phyloP scores from a whole-genome alignment of 2,113 vertebrate species.

The Octodon degus region DNA sequence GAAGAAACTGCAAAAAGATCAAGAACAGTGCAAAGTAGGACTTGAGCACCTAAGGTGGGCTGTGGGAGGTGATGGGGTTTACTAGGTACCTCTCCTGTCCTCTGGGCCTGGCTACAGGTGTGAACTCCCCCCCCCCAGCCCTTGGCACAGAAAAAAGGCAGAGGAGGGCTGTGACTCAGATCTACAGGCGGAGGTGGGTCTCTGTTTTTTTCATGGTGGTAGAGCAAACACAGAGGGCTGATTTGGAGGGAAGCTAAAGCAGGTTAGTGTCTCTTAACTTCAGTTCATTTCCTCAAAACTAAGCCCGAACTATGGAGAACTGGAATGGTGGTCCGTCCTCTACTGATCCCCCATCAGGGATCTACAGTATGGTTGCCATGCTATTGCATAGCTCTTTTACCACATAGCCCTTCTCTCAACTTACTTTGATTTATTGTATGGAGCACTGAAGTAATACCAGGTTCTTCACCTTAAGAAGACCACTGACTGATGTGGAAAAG shows the following conservation, averaged over 20 bases:
- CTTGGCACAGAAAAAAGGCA: not conserved
- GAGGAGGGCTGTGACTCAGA: not conserved
- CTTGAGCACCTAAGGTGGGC: fast-evolving
- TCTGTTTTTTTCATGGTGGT: not conserved
- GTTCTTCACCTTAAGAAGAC: not conserved
- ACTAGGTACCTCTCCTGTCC: not conserved
- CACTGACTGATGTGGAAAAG: not conserved
- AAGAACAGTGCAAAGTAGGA: not conserved
- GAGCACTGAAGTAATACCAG: not conserved
- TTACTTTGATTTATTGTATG: not conserved
- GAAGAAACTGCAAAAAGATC: not conserved
- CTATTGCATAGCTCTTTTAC: not conserved
- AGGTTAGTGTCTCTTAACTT: not conserved
- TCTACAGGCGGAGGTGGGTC: not conserved
- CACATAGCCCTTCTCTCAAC: not conserved
- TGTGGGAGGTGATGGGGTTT: no score
- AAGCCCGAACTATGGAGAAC: not conserved
- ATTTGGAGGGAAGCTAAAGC: not conserved
- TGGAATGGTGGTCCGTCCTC: not conserved
- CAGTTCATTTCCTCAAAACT: not conserved
- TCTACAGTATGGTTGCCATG: not conserved
- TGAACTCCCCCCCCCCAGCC: not conserved
- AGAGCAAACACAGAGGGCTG: not conserved
- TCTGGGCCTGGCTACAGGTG: fast-evolving
- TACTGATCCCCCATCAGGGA: not conserved